phyloP scores from a whole-genome alignment of 2,113 vertebrate genomes.

The Eira barbara region DNA sequence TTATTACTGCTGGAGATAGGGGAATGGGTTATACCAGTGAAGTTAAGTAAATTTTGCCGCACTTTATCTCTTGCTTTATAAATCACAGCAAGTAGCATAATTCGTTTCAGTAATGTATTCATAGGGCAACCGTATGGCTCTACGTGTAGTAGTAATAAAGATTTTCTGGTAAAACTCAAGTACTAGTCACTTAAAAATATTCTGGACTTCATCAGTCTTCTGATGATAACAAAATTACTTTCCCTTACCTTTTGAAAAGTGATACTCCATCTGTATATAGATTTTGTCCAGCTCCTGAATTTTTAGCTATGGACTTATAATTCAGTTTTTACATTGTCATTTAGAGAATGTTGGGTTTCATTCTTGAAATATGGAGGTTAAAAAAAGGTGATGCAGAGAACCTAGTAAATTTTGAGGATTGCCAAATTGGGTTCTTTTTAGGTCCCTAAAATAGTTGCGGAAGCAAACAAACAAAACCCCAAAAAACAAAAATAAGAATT shows the following conservation, averaged over 20 bases:
- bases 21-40: neutral
- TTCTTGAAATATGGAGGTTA: neutral
- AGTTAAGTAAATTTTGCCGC: conserved; percentile 50
- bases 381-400: neutral
- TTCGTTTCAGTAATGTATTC: conserved; percentile 1
- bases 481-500: neutral
- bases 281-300: conserved; percentile 7
- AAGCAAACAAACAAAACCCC: neutral
- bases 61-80: conserved; percentile 62
- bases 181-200: conserved; percentile 35
- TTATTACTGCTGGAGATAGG: conserved; percentile 33
- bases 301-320: neutral
- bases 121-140: neutral
- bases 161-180: conserved; percentile 1
- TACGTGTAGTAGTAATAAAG: conserved; percentile 44
- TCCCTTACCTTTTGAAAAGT: conserved; percentile 20
- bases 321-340: neutral
- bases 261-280: neutral
- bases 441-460: neutral
- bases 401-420: neutral
- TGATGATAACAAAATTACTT: conserved; percentile 17
- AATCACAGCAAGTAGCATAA: conserved; percentile 53
- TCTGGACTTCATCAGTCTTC: neutral
- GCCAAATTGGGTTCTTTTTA: neutral
- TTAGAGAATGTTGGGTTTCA: neutral